Conservation (phyloP, 2,113 vertebrate genomes). For the Grammomys dolichurus region DNA sequence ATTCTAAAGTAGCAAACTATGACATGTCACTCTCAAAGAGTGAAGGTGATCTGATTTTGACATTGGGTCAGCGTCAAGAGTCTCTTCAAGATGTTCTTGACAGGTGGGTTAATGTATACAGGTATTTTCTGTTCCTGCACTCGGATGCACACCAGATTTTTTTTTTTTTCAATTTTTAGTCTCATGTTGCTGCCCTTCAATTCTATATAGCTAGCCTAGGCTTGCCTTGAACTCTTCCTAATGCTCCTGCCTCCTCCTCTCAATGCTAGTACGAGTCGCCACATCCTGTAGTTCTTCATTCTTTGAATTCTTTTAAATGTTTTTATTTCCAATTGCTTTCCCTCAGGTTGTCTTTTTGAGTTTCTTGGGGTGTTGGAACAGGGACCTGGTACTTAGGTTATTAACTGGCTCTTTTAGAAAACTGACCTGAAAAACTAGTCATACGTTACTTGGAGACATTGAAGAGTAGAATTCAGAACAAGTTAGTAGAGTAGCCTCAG, state of each 20-base stretch:
- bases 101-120: slow-evolving; percentile 64
- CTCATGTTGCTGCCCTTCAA: not conserved
- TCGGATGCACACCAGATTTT: not conserved
- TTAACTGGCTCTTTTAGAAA: not conserved
- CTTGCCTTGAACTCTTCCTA: not conserved
- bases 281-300: not conserved
- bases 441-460: not conserved
- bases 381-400: not conserved
- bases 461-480: not conserved
- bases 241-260: not conserved
- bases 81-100: slow-evolving; percentile 71
- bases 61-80: slow-evolving; percentile 70
- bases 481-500: not conserved
- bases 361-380: not conserved
- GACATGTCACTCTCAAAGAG: slow-evolving; percentile 59
- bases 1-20: slow-evolving; percentile 90
- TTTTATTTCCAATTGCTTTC: not conserved
- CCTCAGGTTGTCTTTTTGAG: not conserved
- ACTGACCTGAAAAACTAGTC: not conserved
- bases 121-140: not conserved
- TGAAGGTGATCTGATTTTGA: slow-evolving; percentile 82
- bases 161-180: not conserved
- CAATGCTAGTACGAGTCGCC: not conserved
- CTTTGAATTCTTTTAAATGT: not conserved
- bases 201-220: not conserved